Percentiles rank a stretch among this genome's conserved stretches.
These are phyloP conservation scores for Dinoponera quadriceps DNA, from an alignment of 1,140 invertebrate genomes.

Conservation along the genomic window DNA sequence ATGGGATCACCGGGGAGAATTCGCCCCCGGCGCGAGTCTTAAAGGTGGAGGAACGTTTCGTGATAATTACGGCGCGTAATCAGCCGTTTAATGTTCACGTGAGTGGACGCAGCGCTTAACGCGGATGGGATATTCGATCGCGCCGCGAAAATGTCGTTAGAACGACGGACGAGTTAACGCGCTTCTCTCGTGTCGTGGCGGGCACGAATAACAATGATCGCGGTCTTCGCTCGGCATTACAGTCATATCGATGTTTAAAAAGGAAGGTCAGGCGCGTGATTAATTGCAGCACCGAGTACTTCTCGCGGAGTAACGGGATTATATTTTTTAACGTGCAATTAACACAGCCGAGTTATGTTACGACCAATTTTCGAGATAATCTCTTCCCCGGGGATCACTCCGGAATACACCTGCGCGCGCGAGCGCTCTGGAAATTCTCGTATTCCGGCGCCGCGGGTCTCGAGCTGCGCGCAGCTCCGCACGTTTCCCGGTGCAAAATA, in stretches of 20 bases:
- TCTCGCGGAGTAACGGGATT: not conserved
- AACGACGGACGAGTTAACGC: not conserved
- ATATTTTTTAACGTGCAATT: slow-evolving; percentile 53
- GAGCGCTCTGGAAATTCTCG: slow-evolving; percentile 48
- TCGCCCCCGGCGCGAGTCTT: not conserved
- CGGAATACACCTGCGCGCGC: slow-evolving; percentile 40
- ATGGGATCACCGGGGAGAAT: not conserved
- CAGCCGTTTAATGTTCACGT: no score
- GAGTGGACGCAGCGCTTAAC: no score
- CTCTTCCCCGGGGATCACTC: slow-evolving; percentile 52
- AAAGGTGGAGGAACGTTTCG: not conserved
- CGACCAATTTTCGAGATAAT: slow-evolving; percentile 61
- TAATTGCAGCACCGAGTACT: slow-evolving; percentile 20
- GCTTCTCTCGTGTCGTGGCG: not conserved
- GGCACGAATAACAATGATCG: not conserved
- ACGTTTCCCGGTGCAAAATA: slow-evolving; percentile 46
- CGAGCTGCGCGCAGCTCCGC: not conserved
- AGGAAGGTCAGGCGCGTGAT: not conserved
- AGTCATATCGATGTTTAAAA: not conserved
- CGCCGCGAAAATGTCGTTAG: not conserved
- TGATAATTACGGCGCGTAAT: not conserved
- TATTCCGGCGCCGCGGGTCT: slow-evolving; percentile 38
- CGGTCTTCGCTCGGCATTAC: not conserved
- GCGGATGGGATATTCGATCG: no score
- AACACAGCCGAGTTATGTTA: slow-evolving; percentile 51